A percentile compares a stretch with the other conserved stretches of the same genome.
These are phyloP conservation scores for Drosophila elegans DNA, from an alignment of 1,140 invertebrate species.

Conservation along the genomic window DNA sequence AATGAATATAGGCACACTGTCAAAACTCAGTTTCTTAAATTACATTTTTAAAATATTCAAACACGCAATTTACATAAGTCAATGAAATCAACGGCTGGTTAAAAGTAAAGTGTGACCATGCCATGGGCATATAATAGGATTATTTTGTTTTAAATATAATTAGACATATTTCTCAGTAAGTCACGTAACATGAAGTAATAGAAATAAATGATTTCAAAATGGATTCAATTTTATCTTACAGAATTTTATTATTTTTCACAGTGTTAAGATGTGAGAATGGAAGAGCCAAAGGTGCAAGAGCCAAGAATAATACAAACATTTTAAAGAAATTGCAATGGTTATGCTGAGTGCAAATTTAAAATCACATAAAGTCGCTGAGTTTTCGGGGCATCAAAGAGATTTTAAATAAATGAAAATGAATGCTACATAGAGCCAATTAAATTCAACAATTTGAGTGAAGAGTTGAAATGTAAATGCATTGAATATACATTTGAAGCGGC, in stretches of 20 bases:
- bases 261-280: neutral
- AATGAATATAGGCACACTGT: slow-evolving; percentile 21
- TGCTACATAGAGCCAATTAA: neutral
- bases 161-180: too few species aligned
- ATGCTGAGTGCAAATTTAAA: neutral
- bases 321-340: neutral
- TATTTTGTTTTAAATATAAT: too few species aligned
- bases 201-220: too few species aligned
- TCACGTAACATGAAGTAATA: too few species aligned
- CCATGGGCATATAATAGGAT: neutral
- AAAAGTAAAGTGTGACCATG: neutral
- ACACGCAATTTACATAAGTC: too few species aligned
- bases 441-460: too few species aligned
- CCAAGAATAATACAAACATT: slow-evolving; percentile 1
- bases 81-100: too few species aligned
- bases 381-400: neutral
- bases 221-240: neutral
- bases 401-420: neutral
- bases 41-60: too few species aligned
- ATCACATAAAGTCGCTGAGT: neutral
- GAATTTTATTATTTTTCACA: neutral
- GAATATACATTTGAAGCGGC: too few species aligned
- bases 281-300: neutral
- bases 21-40: neutral
- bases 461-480: too few species aligned